A percentile compares a stretch with the other conserved stretches of the same genome.
phyloP scores from a whole-genome alignment of 1,140 invertebrate species.

The Antheraea mylitta region DNA sequence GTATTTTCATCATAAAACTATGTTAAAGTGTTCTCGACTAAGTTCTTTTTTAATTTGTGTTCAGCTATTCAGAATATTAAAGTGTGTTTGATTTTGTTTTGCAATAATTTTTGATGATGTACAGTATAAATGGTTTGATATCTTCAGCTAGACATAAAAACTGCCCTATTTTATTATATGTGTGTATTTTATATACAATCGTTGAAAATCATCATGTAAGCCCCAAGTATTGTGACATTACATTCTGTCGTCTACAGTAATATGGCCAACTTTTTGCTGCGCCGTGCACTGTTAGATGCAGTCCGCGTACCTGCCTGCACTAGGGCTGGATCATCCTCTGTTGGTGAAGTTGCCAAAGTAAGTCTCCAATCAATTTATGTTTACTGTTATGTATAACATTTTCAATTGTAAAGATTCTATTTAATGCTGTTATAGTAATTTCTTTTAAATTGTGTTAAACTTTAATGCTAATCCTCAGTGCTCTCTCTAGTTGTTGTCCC shows the following conservation, averaged over 20 bases:
- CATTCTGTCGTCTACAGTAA: slow-evolving; percentile 28
- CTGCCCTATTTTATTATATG: too few relatives aligned
- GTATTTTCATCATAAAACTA: not conserved
- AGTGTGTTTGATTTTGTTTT: too few relatives aligned
- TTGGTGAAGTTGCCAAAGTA: slow-evolving; percentile 64
- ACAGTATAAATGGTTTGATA: too few relatives aligned
- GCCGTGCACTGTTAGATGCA: slow-evolving; percentile 66
- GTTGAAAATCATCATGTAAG: too few relatives aligned
- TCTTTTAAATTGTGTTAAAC: too few relatives aligned
- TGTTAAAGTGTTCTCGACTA: not conserved
- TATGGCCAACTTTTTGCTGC: slow-evolving; percentile 64
- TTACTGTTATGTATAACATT: not conserved
- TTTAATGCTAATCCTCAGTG: too few relatives aligned
- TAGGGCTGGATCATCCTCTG: slow-evolving; percentile 29
- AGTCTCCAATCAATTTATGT: not conserved
- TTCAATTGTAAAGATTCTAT: too few relatives aligned
- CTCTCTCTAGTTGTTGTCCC: too few relatives aligned
- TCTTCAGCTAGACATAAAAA: too few relatives aligned
- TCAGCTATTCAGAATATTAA: not conserved
- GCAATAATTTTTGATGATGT: too few relatives aligned
- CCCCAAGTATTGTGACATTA: not conserved
- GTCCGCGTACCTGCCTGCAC: slow-evolving; percentile 61
- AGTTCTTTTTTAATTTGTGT: not conserved
- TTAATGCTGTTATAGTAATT: too few relatives aligned
- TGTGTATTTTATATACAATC: too few relatives aligned